A percentile compares a stretch with the other conserved stretches of the same genome.
These are phyloP conservation scores for Triops cancriformis DNA, from an alignment of 1,140 invertebrate species.

Conservation along the genomic window DNA sequence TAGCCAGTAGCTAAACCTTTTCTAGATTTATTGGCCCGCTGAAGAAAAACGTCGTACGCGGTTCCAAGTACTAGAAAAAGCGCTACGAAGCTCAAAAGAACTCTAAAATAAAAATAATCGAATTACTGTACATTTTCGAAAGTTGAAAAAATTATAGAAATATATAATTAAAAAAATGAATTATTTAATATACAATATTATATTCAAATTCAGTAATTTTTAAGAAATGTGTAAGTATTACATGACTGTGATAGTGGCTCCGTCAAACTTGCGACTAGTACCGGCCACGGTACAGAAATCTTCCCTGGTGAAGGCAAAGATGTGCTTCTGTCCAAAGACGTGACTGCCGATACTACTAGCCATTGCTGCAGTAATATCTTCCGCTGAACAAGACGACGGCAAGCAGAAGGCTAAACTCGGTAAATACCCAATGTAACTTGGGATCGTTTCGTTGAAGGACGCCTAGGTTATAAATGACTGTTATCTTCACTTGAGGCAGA, in stretches of 20 bases:
- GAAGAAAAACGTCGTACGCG: not conserved
- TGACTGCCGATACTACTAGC: constrained; percentile 11
- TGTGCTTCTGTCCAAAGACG: not conserved
- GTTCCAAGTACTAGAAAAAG: not conserved
- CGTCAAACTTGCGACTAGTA: constrained; percentile 13
- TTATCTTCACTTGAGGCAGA: too few relatives aligned
- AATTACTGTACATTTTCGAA: too few relatives aligned
- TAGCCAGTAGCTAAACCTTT: not conserved
- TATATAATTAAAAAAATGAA: too few relatives aligned
- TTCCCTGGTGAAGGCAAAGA: constrained; percentile 5
- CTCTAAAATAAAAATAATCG: too few relatives aligned
- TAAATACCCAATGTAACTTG: not conserved
- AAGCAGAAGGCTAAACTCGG: constrained; percentile 19
- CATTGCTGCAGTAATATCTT: constrained; percentile 2
- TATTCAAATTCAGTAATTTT: not conserved
- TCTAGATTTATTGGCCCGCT: not conserved
- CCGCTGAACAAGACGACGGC: constrained; percentile 4
- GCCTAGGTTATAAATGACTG: too few relatives aligned
- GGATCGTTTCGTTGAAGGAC: not conserved
- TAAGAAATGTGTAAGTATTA: not conserved
- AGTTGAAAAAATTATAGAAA: too few relatives aligned
- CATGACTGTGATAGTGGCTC: constrained; percentile 21
- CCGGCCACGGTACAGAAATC: constrained; percentile 19
- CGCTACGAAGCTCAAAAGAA: not conserved
- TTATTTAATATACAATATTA: not conserved